phyloP scores from a whole-genome alignment of 2,797 vertebrate species.

The Microchirus variegatus region DNA sequence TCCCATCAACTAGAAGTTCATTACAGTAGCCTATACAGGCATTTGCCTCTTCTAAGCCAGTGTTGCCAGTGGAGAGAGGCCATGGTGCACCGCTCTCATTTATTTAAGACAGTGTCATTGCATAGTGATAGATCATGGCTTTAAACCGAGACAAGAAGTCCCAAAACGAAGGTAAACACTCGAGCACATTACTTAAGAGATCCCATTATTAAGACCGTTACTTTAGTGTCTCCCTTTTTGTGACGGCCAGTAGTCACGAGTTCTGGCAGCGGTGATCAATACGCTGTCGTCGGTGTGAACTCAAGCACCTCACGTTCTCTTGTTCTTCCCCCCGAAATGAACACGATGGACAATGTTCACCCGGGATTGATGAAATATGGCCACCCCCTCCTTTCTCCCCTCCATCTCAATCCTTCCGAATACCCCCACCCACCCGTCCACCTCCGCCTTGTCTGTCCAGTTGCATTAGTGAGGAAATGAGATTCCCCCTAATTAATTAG shows the following conservation, averaged over 20 bases:
- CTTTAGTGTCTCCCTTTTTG: slow-evolving; percentile 43
- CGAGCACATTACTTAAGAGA: slow-evolving; percentile 50
- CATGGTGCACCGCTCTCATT: too few species aligned
- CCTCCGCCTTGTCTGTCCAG: slow-evolving; percentile 78
- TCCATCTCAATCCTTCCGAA: slow-evolving; percentile 33
- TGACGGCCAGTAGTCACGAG: slow-evolving; percentile 51
- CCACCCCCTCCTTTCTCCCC: slow-evolving; percentile 9
- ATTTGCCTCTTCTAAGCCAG: too few species aligned
- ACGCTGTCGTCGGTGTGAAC: slow-evolving; percentile 57
- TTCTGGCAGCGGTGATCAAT: slow-evolving; percentile 64
- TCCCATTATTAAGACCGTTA: slow-evolving; percentile 52
- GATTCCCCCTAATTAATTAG: slow-evolving; percentile 87
- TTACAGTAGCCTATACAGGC: too few species aligned
- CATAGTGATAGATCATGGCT: neutral
- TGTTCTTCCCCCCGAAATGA: slow-evolving; percentile 60
- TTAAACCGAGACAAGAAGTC: slow-evolving; percentile 8
- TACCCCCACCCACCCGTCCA: slow-evolving; percentile 22
- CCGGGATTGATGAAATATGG: slow-evolving; percentile 57
- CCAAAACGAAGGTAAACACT: slow-evolving; percentile 43
- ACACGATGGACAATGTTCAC: slow-evolving; percentile 59
- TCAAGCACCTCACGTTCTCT: slow-evolving; percentile 47
- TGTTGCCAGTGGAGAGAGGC: too few species aligned
- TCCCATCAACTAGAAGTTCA: too few species aligned
- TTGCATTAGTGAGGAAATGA: slow-evolving; percentile 86
- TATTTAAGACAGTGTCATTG: neutral